phyloP scores from a whole-genome alignment of 37 sponge, comb jelly and placozoan species.

The Halichondria panicea region DNA sequence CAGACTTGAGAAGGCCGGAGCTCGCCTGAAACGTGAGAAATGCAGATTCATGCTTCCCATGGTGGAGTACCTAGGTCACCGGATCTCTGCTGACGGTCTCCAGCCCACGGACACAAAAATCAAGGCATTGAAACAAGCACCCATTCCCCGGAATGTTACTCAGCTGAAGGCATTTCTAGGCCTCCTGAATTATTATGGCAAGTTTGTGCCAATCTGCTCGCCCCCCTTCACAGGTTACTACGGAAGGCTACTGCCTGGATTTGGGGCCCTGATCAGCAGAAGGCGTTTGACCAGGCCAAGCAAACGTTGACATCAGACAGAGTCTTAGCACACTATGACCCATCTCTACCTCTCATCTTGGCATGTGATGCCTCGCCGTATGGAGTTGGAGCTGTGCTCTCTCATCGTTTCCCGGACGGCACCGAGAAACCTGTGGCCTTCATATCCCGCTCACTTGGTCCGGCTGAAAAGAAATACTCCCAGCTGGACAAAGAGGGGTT shows the following conservation, averaged over 20 bases:
- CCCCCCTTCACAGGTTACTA: constrained; percentile 7
- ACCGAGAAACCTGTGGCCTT: constrained; percentile 13
- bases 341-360: constrained; percentile 1
- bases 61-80: constrained; percentile 7
- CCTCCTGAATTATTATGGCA: constrained; percentile 39
- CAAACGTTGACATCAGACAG: constrained; percentile 7
- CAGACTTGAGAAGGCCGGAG: not conserved
- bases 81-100: not conserved
- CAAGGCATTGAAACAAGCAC: constrained; percentile 20
- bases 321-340: constrained; percentile 36
- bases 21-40: not conserved
- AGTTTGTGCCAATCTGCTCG: constrained; percentile 4
- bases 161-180: not conserved
- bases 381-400: constrained; percentile 30
- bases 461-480: constrained; percentile 36
- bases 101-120: constrained; percentile 14
- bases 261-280: not conserved
- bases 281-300: constrained; percentile 30
- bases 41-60: constrained; percentile 15
- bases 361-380: constrained; percentile 28
- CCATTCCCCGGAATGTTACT: constrained; percentile 8
- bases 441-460: constrained; percentile 4
- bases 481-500: constrained; percentile 41
- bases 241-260: constrained; percentile 1
- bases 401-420: constrained; percentile 17